Evolutionary conservation across 2,888 invertebrate species (phyloP).

Genomic region (Bellardia pandia): DNA sequence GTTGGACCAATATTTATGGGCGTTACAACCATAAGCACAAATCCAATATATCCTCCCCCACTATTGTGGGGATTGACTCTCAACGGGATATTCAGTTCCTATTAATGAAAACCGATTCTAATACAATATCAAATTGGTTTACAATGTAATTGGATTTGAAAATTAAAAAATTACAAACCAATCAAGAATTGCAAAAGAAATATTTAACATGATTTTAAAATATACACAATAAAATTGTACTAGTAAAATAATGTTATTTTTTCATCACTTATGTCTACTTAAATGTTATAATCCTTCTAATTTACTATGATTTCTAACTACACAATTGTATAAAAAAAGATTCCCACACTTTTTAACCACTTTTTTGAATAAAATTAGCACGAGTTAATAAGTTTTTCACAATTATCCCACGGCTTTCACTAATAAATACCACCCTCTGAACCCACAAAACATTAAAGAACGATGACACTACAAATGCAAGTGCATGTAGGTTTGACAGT

Average conservation of each 20-base stretch:
- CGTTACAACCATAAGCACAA: too few species aligned
- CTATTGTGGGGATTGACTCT: neutral
- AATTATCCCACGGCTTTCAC: constrained; percentile 66
- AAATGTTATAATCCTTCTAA: constrained; percentile 39
- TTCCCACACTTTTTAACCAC: constrained; percentile 71
- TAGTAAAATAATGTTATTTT: neutral
- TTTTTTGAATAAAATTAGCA: constrained; percentile 53
- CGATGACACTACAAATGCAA: constrained; percentile 40
- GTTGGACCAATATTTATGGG: too few species aligned
- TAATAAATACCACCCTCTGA: constrained; percentile 56
- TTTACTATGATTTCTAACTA: constrained; percentile 45
- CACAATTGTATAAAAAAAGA: constrained; percentile 17
- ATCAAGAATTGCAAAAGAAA: neutral
- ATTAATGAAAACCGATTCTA: constrained; percentile 8
- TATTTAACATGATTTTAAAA: neutral
- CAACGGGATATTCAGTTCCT: neutral
- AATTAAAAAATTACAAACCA: neutral
- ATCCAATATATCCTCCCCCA: too few species aligned
- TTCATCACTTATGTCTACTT: neutral
- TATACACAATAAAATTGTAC: too few species aligned
- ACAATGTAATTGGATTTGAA: constrained; percentile 15
- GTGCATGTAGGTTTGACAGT: constrained; percentile 45
- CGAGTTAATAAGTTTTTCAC: constrained; percentile 46
- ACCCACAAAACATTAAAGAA: constrained; percentile 29
- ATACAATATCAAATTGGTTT: neutral